phyloP scores from a whole-genome alignment of 2,113 vertebrate genomes.

The Carettochelys insculpta region DNA sequence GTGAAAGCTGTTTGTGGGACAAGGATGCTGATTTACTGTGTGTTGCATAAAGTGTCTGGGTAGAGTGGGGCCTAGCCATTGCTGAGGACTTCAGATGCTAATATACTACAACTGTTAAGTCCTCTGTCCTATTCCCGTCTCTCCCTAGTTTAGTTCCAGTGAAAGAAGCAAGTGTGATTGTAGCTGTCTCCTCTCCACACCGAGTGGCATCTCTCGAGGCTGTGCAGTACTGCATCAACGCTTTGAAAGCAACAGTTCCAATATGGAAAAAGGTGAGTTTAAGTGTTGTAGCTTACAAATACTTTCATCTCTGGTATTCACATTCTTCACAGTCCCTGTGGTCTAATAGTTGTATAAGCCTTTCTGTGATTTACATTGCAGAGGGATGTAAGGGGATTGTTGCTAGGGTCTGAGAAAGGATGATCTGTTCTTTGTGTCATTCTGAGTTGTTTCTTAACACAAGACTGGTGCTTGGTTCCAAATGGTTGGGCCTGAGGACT shows the following conservation, averaged over 20 bases:
- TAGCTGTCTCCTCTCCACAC: slow-evolving; percentile 91
- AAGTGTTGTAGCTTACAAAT: not conserved
- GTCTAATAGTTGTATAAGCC: not conserved
- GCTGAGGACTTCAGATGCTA: slow-evolving; percentile 1
- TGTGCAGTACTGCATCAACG: slow-evolving; percentile 83
- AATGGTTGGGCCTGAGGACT: not conserved
- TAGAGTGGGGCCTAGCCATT: slow-evolving; percentile 37
- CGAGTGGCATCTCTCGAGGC: slow-evolving; percentile 87
- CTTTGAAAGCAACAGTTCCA: slow-evolving; percentile 88
- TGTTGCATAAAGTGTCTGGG: slow-evolving; percentile 25
- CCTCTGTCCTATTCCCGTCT: slow-evolving; percentile 5
- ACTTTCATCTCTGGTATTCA: not conserved
- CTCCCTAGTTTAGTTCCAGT: slow-evolving; percentile 84
- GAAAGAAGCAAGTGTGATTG: slow-evolving; percentile 89
- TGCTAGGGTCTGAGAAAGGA: not conserved
- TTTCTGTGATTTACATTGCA: not conserved
- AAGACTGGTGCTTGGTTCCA: not conserved
- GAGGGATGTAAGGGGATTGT: not conserved
- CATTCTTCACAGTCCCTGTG: rapidly evolving
- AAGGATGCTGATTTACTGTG: slow-evolving; percentile 48
- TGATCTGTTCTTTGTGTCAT: not conserved
- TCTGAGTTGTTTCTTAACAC: not conserved
- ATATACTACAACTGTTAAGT: slow-evolving; percentile 34
- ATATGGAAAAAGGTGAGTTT: slow-evolving; percentile 92
- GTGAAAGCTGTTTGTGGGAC: slow-evolving; percentile 46